Base-by-base conservation (phyloP, 2,888 invertebrate species). In the Balanococcus diminutus region DNA sequence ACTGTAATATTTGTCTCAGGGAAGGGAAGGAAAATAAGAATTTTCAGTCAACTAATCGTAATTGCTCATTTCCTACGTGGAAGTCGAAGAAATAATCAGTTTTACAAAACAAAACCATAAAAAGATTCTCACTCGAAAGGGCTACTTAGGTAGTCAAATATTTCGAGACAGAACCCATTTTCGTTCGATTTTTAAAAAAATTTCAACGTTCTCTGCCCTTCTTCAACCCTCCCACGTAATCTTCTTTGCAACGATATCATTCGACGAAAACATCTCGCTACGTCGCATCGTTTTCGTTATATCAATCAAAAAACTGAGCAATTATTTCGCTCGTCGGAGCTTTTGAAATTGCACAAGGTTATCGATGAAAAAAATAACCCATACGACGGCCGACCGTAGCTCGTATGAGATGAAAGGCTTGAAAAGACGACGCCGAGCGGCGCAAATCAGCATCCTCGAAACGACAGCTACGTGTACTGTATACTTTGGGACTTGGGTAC, bases 11-110 rank as follows among this genome's bases (percentile, higher is more conserved):
- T 22, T 56, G 19, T 11, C 22, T 11, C 16, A n/a, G 51, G 5
- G 16, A 8, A 56, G 56, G 56, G 22, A 56, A 56, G 19, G 14
- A 56, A 6, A 22, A 22, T 22, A 22, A 56, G 19, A 19, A 56
- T 56, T 56, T 56, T 56, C 5, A 56, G 22, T 19, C 22, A 22
- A 56, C 6, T 56, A 22, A 56, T 56, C 56, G 11, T 56, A 56
- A 56, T 56, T 56, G 56, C 56, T 56, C 56, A 22, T 56, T 56
- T 56, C 56, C 56, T 22, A 56, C 8, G 5, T 6, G 56, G 22
- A 56, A 56, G 56, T 56, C 22, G 56, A 56, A 56, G 22, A 56
- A 56, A 56, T 56, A 56, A 56, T 56, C 56, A 56, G 56, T 56
- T 56, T 56, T 56, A 11, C 56, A 22, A 56, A 56, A 56, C 56